phyloP scores from a whole-genome alignment of 2,888 invertebrate species.

The Epiblema foenella region DNA sequence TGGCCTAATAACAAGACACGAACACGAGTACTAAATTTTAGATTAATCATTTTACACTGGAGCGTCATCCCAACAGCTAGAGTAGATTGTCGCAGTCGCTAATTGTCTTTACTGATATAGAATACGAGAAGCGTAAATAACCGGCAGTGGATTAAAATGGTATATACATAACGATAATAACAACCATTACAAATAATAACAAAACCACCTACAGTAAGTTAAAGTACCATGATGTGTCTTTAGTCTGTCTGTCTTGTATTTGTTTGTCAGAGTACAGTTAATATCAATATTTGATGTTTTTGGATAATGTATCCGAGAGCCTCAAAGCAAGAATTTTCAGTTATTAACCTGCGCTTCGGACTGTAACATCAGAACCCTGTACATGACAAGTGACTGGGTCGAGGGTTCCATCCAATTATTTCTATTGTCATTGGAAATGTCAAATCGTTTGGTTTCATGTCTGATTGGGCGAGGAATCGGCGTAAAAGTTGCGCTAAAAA shows the following conservation, averaged over 20 bases:
- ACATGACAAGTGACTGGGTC: slow-evolving; percentile 42
- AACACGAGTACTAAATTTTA: too few relatives aligned
- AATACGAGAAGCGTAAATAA: too few relatives aligned
- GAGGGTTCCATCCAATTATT: slow-evolving; percentile 44
- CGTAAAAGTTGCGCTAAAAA: neutral
- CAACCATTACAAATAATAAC: too few relatives aligned
- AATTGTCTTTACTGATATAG: too few relatives aligned
- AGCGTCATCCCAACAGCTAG: too few relatives aligned
- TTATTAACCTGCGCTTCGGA: slow-evolving; percentile 39
- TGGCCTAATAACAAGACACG: too few relatives aligned
- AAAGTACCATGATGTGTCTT: neutral
- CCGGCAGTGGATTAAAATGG: too few relatives aligned
- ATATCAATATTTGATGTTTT: neutral
- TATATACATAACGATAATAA: too few relatives aligned
- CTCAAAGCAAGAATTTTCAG: slow-evolving; percentile 32
- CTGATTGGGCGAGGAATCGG: slow-evolving; percentile 37
- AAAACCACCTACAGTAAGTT: neutral
- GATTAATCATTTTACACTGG: too few relatives aligned
- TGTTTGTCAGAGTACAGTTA: too few relatives aligned
- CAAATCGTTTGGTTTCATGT: slow-evolving; percentile 45
- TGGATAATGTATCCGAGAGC: neutral
- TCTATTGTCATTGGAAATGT: slow-evolving; percentile 45
- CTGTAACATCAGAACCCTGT: slow-evolving; percentile 41
- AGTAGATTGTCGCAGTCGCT: too few relatives aligned
- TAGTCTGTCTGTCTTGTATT: too few relatives aligned